Percentiles rank a stretch among this genome's conserved stretches.
phyloP scores from a whole-genome alignment of 2,888 invertebrate genomes.

The Acronicta aceris region DNA sequence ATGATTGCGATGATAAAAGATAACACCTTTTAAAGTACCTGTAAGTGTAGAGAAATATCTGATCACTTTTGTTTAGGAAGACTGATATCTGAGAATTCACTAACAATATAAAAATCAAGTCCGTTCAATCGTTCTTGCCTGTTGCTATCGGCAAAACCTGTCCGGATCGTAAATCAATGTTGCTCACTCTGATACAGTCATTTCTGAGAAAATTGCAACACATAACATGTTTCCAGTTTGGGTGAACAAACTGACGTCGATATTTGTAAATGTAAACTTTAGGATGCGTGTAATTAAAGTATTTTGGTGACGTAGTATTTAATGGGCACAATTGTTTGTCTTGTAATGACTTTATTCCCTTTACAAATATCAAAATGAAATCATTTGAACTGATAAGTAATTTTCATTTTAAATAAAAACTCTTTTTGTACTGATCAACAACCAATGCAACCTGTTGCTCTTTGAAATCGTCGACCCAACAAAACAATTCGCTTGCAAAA shows the following conservation, averaged over 20 bases:
- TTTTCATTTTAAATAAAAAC: too few species aligned
- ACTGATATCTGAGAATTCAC: too few species aligned
- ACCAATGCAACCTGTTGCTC: constrained; percentile 38
- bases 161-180: neutral
- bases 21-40: constrained; percentile 1
- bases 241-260: neutral
- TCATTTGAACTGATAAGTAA: too few species aligned
- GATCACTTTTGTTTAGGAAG: too few species aligned
- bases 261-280: too few species aligned
- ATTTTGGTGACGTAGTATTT: too few species aligned
- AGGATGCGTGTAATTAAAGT: too few species aligned
- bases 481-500: constrained; percentile 4
- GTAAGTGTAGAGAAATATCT: neutral
- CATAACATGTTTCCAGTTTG: constrained; percentile 2
- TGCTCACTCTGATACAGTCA: neutral
- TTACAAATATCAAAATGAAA: too few species aligned
- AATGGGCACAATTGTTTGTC: too few species aligned
- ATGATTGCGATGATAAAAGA: constrained; percentile 21
- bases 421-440: neutral
- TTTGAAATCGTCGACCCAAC: constrained; percentile 5
- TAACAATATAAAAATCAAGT: too few species aligned
- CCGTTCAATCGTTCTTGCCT: neutral
- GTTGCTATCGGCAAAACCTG: constrained; percentile 1
- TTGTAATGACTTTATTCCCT: too few species aligned
- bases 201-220: constrained; percentile 7